These are phyloP conservation scores for Lipophrys pholis DNA, from an alignment of 2,113 vertebrate species.

Conservation along the genomic window DNA sequence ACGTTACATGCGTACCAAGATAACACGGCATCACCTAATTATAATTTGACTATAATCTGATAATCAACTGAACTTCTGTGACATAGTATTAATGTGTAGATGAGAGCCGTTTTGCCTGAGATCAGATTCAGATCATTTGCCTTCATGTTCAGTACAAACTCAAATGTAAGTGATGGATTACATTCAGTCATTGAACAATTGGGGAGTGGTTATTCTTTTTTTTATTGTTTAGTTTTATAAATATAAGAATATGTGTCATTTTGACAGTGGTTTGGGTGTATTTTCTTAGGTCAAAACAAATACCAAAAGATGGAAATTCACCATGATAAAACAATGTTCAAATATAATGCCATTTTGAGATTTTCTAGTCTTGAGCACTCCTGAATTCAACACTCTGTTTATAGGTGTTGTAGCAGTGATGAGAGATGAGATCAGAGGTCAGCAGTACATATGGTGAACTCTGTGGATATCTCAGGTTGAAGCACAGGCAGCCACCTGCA, in stretches of 20 bases:
- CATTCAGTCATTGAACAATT: neutral
- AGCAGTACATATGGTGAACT: constrained; percentile 53
- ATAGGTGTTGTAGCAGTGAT: constrained; percentile 43
- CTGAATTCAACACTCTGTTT: constrained; percentile 28
- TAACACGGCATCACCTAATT: neutral
- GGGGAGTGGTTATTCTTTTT: neutral
- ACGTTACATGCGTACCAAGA: neutral
- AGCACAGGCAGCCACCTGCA: constrained; percentile 72
- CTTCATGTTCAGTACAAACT: neutral
- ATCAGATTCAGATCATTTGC: neutral
- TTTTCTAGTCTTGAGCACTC: constrained; percentile 10
- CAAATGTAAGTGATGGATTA: neutral
- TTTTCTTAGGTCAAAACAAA: neutral
- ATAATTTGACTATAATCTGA: neutral
- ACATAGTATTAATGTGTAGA: neutral
- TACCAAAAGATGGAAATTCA: neutral
- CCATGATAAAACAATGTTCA: neutral
- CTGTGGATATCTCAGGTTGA: constrained; percentile 24
- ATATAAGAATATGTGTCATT: no score
- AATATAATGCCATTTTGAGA: constrained; percentile 2
- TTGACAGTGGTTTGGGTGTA: neutral
- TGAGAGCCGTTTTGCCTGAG: constrained; percentile 24
- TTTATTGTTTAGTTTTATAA: no score
- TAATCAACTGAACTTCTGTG: neutral
- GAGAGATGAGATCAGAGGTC: constrained; percentile 68